Percentiles rank a stretch among this genome's conserved stretches.
These are phyloP conservation scores for Euthynnus affinis DNA, from an alignment of 2,797 vertebrate genomes.

Conservation along the genomic window DNA sequence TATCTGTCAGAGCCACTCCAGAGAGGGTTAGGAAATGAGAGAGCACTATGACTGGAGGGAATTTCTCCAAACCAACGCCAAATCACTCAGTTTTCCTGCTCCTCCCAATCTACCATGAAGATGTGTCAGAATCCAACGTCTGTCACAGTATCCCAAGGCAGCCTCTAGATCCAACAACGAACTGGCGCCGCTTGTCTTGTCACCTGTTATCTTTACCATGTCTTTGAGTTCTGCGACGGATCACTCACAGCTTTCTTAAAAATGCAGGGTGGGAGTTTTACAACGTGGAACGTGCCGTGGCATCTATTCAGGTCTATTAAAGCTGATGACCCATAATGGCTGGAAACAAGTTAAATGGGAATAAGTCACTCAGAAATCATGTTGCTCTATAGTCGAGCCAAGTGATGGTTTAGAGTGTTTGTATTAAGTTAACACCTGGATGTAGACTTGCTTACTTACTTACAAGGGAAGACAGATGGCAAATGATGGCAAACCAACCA, in stretches of 20 bases:
- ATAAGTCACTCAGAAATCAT: constrained; percentile 41
- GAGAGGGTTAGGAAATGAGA: constrained; percentile 75
- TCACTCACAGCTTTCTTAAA: constrained; percentile 73
- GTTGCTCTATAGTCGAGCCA: constrained; percentile 24
- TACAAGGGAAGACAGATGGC: constrained; percentile 42
- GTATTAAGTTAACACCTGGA: constrained; percentile 35
- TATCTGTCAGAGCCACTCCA: constrained; percentile 81
- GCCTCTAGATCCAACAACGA: constrained; percentile 73
- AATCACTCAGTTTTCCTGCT: constrained; percentile 75
- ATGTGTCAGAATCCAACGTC: constrained; percentile 78
- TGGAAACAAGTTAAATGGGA: constrained; percentile 54
- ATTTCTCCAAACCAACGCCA: constrained; percentile 78
- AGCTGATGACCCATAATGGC: constrained; percentile 58
- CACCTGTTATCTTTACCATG: constrained; percentile 81
- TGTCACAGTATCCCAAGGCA: constrained; percentile 80
- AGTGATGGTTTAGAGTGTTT: constrained; percentile 41
- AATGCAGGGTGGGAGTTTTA: constrained; percentile 62
- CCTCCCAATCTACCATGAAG: constrained; percentile 64
- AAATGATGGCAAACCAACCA: constrained; percentile 4
- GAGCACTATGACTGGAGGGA: constrained; percentile 74
- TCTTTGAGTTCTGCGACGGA: constrained; percentile 66
- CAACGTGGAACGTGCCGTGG: constrained; percentile 54
- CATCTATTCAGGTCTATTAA: constrained; percentile 61
- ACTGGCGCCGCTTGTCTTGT: constrained; percentile 77
- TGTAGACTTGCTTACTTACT: constrained; percentile 18